These are phyloP conservation scores for Phalacrocorax pelagicus DNA, from an alignment of 2,113 vertebrate species.

Conservation along the genomic window DNA sequence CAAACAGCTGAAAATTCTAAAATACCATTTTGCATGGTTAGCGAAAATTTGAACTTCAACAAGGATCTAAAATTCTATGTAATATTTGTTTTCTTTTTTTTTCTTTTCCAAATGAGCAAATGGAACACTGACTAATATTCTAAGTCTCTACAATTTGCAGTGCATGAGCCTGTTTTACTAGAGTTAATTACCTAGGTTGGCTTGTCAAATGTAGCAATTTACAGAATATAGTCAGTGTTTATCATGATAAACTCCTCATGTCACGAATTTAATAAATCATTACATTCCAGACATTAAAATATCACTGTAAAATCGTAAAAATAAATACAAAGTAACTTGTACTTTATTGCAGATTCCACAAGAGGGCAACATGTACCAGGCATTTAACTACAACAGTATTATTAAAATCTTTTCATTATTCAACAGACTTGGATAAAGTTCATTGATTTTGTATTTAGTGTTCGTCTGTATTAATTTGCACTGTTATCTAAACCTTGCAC, in stretches of 20 bases:
- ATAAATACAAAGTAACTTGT: neutral
- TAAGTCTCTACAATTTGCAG: neutral
- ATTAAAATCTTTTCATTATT: neutral
- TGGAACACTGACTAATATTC: neutral
- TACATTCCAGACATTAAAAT: neutral
- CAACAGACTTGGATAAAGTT: slow-evolving; percentile 29
- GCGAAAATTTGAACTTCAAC: neutral
- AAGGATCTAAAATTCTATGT: neutral
- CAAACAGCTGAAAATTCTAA: neutral
- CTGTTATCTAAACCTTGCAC: slow-evolving; percentile 66
- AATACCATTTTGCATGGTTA: neutral
- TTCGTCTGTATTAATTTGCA: slow-evolving; percentile 19
- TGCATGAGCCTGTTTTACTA: neutral
- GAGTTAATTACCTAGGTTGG: neutral
- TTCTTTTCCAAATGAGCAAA: neutral
- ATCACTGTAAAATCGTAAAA: neutral
- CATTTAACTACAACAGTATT: neutral
- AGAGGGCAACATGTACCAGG: slow-evolving; percentile 73
- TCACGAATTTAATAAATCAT: neutral
- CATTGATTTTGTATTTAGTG: slow-evolving; percentile 37
- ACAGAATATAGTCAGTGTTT: neutral
- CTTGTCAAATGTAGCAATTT: neutral
- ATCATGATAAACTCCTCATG: neutral
- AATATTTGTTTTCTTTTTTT: neutral
- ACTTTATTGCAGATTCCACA: slow-evolving; percentile 37